A percentile compares a stretch with the other conserved stretches of the same genome.
These are phyloP conservation scores for Lithobates sylvaticus DNA, from an alignment of 2,797 vertebrate genomes.

Conservation along the genomic window DNA sequence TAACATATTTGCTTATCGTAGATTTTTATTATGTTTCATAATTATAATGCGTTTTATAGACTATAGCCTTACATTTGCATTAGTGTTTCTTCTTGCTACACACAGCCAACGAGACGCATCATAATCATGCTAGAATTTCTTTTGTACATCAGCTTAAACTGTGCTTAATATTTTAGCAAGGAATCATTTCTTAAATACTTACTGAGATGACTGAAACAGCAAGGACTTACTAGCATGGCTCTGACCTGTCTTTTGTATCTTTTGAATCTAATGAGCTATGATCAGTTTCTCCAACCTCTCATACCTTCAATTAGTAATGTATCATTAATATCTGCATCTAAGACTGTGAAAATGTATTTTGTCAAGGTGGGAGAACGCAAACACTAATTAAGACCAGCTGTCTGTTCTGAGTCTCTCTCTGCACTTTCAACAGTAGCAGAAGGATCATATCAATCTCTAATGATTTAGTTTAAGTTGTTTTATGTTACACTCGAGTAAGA, in stretches of 20 bases:
- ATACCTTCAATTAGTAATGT: conserved; percentile 57
- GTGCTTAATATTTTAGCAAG: conserved; percentile 40
- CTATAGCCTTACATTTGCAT: neutral
- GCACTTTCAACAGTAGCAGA: conserved; percentile 5
- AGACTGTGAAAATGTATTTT: conserved; percentile 39
- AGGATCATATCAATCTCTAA: conserved; percentile 43
- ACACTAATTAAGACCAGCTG: conserved; percentile 60
- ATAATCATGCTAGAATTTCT: neutral
- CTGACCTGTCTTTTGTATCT: conserved; percentile 42
- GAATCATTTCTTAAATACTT: conserved; percentile 9
- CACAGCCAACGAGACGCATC: neutral
- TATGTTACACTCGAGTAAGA: conserved; percentile 35
- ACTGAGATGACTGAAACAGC: conserved; percentile 10
- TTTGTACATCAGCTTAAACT: conserved; percentile 12
- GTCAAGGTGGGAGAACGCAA: conserved; percentile 53
- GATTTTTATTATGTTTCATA: no score
- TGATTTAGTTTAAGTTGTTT: conserved; percentile 40
- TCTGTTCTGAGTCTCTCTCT: conserved; percentile 34
- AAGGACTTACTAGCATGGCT: conserved; percentile 23
- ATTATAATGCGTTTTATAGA: neutral
- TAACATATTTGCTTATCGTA: no score
- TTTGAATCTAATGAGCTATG: conserved; percentile 53
- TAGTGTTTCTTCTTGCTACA: neutral
- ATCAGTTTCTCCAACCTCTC: conserved; percentile 32
- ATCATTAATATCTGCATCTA: conserved; percentile 51